Conservation (phyloP, 2,113 vertebrate genomes). For the Dasyornis broadbenti region DNA sequence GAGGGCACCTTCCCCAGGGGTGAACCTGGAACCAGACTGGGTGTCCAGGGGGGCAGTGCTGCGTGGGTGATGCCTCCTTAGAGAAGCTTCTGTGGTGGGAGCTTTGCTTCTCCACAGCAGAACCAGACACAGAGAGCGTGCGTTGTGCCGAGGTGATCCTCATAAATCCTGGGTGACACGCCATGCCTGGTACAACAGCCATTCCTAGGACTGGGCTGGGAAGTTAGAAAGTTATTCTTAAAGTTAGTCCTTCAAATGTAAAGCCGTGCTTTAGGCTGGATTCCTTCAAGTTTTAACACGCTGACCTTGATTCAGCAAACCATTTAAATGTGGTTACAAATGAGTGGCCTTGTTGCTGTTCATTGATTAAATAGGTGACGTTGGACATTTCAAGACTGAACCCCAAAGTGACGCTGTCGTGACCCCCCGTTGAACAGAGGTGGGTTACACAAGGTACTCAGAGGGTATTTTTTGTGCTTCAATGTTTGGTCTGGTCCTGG, state of each 20-base stretch:
- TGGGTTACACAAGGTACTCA: background rate
- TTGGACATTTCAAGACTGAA: background rate
- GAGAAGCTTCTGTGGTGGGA: background rate
- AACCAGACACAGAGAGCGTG: background rate
- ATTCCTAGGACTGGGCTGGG: background rate
- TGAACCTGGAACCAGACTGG: no score
- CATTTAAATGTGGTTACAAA: background rate
- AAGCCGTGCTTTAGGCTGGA: background rate
- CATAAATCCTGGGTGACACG: background rate
- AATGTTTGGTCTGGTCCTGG: background rate
- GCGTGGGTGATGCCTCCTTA: background rate
- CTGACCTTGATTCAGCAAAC: background rate
- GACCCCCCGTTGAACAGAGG: background rate
- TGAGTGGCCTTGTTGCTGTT: background rate
- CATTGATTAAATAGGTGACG: background rate
- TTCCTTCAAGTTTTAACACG: background rate
- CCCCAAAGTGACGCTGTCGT: background rate
- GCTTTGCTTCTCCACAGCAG: background rate
- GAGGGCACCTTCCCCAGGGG: background rate
- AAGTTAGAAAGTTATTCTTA: background rate
- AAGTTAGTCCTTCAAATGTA: background rate
- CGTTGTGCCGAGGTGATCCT: background rate
- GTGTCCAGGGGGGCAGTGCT: background rate
- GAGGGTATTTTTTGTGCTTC: background rate
- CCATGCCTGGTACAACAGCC: background rate